A percentile compares a stretch with the other conserved stretches of the same genome.
phyloP scores from a whole-genome alignment of 1,140 invertebrate species.

The Panagrolaimus sp. region DNA sequence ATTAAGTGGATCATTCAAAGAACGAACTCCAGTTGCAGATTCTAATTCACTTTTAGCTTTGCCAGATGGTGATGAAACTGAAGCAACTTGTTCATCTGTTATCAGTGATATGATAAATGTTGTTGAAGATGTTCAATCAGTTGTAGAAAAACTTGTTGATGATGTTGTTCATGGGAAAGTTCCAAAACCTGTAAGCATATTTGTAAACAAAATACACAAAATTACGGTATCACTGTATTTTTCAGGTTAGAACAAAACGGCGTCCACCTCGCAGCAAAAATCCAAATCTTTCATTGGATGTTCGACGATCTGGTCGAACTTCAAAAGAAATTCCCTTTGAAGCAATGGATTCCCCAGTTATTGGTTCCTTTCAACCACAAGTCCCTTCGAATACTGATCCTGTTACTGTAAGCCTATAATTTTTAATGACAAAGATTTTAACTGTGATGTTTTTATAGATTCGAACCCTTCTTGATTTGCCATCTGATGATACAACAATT shows the following conservation, averaged over 20 bases:
- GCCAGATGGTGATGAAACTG: no score
- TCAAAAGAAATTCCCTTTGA: not conserved
- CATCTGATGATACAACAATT: not conserved
- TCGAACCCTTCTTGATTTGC: not conserved
- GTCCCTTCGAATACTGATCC: no score
- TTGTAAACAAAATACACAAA: no score
- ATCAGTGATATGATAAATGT: not conserved
- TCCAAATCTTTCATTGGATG: not conserved
- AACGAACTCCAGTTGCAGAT: not conserved
- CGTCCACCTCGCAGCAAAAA: not conserved
- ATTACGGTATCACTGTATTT: no score
- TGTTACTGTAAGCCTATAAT: no score
- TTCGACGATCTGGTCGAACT: not conserved
- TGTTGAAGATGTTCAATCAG: not conserved
- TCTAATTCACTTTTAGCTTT: not conserved
- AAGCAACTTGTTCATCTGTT: not conserved
- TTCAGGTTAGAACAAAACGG: not conserved
- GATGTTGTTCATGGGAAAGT: not conserved
- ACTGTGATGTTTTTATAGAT: not conserved
- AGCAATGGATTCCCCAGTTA: conserved; percentile 5
- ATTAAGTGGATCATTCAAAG: not conserved
- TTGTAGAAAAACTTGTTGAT: not conserved
- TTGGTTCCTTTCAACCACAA: not conserved
- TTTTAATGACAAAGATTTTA: no score
- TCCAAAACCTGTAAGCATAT: not conserved